Conservation (phyloP, 2,113 vertebrate genomes). For the Zosterops hypoxanthus region DNA sequence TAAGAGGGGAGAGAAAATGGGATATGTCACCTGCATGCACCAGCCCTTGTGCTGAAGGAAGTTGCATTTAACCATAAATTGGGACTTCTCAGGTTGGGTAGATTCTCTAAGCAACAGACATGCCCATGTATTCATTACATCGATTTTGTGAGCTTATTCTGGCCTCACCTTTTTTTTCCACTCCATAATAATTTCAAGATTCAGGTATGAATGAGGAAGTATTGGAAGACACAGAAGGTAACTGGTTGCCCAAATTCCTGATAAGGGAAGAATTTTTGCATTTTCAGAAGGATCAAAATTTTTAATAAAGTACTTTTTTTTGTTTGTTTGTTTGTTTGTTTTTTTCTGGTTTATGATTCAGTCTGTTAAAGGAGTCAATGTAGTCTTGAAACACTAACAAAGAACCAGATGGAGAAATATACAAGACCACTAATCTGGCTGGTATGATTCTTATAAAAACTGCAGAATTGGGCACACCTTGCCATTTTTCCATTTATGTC, state of each 20-base stretch:
- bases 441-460: background rate
- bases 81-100: background rate
- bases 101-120: background rate
- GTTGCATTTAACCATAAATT: background rate
- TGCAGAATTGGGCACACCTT: background rate
- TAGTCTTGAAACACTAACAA: background rate
- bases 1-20: background rate
- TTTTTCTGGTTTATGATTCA: background rate
- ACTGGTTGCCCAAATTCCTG: background rate
- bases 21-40: too few species aligned
- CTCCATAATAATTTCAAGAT: background rate
- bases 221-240: background rate
- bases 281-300: background rate
- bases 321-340: too few species aligned
- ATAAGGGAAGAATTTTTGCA: background rate
- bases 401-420: background rate
- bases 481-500: background rate
- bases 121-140: background rate
- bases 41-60: background rate
- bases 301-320: background rate
- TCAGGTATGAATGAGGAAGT: background rate
- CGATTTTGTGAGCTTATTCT: background rate
- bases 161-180: background rate
- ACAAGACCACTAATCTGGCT: background rate
- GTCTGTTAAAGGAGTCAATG: background rate